Evolutionary conservation across 2,888 invertebrate species (phyloP).

Genomic region (Lapara coniferarum): DNA sequence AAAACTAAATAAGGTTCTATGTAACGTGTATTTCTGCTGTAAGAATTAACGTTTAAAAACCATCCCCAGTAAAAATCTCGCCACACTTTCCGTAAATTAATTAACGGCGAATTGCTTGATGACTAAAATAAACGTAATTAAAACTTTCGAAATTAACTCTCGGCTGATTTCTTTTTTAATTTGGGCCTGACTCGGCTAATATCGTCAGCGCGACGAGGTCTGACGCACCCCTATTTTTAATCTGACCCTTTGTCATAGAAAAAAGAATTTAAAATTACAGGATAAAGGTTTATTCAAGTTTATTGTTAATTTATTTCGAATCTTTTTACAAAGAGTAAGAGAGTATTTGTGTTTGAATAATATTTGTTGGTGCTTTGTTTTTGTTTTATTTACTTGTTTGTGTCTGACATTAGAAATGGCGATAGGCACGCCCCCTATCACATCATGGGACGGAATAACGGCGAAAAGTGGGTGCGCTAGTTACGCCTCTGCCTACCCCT

Average conservation of each 20-base stretch:
- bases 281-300: conserved; percentile 5
- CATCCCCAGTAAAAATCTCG: background rate
- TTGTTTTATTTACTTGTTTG: too few species aligned
- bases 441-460: too few species aligned
- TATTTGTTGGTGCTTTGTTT: background rate
- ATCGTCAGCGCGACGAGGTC: conserved; percentile 72
- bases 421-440: too few species aligned
- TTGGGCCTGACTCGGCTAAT: conserved; percentile 75
- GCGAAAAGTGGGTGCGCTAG: too few species aligned
- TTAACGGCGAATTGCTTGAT: conserved; percentile 70
- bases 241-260: conserved; percentile 67
- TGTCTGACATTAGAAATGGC: too few species aligned
- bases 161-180: conserved; percentile 82
- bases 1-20: too few species aligned
- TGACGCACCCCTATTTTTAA: conserved; percentile 73
- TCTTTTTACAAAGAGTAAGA: background rate
- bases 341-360: background rate
- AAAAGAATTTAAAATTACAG: conserved; percentile 43
- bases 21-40: too few species aligned
- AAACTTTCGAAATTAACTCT: conserved; percentile 79
- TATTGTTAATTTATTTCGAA: conserved; percentile 17
- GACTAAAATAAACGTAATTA: conserved; percentile 82
- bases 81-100: conserved; percentile 60
- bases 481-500: too few species aligned
- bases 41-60: background rate